Evolutionary conservation across 2,113 vertebrate genomes (phyloP).

Genomic region (Halcyon senegalensis): DNA sequence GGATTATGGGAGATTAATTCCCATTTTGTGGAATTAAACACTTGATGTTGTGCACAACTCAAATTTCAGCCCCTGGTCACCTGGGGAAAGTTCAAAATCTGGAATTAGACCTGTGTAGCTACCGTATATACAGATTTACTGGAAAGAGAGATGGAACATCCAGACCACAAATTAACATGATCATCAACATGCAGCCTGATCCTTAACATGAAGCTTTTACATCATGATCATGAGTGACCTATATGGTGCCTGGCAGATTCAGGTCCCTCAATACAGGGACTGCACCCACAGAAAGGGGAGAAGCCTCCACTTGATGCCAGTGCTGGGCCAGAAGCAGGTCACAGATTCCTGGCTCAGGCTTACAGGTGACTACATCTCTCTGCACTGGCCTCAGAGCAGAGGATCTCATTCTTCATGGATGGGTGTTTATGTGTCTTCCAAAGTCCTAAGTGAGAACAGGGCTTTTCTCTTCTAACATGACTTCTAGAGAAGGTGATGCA

Average conservation of each 20-base stretch:
- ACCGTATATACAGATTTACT: rapidly evolving
- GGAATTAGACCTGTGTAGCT: neutral
- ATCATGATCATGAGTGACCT: too few species aligned
- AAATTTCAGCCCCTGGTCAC: neutral
- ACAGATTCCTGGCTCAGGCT: rapidly evolving
- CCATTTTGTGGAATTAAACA: neutral
- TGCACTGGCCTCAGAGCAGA: neutral
- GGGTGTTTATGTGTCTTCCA: neutral
- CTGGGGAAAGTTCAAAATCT: neutral
- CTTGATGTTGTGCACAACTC: neutral
- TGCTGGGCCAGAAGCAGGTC: rapidly evolving
- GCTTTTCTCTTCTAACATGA: neutral
- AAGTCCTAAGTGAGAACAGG: neutral
- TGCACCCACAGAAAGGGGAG: rapidly evolving
- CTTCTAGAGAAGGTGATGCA: neutral
- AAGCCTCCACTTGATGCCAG: rapidly evolving
- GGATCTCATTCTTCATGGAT: neutral
- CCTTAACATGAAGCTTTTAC: neutral
- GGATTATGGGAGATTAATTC: rapidly evolving
- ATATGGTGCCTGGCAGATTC: neutral
- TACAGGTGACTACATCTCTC: rapidly evolving
- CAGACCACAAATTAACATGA: rapidly evolving
- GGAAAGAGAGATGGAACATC: neutral
- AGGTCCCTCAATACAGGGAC: neutral
- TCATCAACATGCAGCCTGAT: neutral